phyloP scores from a whole-genome alignment of 2,888 invertebrate genomes.

The Chloromyia formosa region DNA sequence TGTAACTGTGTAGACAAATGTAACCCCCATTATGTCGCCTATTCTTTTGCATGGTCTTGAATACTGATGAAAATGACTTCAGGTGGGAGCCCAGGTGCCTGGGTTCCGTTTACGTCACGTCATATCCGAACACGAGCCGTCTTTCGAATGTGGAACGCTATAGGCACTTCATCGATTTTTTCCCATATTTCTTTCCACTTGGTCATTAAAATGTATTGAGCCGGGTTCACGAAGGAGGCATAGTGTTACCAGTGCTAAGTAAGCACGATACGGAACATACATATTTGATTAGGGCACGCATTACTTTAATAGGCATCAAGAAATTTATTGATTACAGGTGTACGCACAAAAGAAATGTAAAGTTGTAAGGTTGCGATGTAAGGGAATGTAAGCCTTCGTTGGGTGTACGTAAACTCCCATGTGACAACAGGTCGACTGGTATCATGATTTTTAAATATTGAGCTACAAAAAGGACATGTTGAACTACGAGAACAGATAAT shows the following conservation, averaged over 20 bases:
- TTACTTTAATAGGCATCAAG: conserved; percentile 41
- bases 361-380: neutral
- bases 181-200: neutral
- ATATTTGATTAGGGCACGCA: conserved; percentile 41
- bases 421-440: neutral
- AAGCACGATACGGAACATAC: conserved; percentile 11
- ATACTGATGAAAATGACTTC: conserved; percentile 35
- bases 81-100: conserved; percentile 19
- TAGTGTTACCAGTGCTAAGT: conserved; percentile 20
- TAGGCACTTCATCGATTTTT: conserved; percentile 31
- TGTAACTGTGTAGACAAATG: conserved; percentile 8
- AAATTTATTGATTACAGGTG: conserved; percentile 42
- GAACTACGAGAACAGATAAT: no score
- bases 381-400: neutral
- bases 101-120: conserved; percentile 14
- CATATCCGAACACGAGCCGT: conserved; percentile 15
- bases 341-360: neutral
- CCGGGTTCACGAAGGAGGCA: conserved; percentile 1
- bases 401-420: no score
- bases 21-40: conserved; percentile 36
- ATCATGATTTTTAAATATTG: no score
- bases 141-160: neutral
- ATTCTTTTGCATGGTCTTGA: conserved; percentile 23
- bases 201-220: conserved; percentile 18
- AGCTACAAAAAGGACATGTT: no score